A percentile compares a stretch with the other conserved stretches of the same genome.
Evolutionary conservation across 2,113 vertebrate genomes (phyloP).

Genomic region (Onychostruthus taczanowskii): DNA sequence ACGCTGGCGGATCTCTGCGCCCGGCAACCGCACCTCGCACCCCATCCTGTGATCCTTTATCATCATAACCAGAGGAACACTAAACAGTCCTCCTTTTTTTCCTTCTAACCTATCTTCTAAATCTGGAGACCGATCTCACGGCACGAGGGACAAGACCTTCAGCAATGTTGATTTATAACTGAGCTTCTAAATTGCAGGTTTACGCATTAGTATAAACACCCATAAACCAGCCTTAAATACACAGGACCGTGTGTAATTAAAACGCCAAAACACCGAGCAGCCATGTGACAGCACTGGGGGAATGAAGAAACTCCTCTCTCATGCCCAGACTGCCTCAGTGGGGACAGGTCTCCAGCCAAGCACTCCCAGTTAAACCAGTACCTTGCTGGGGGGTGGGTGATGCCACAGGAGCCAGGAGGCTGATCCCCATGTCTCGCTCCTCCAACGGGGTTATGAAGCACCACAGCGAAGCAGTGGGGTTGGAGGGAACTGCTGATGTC

Average conservation of each 20-base stretch:
- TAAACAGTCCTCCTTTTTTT: background rate
- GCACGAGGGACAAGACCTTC: slow-evolving; percentile 50
- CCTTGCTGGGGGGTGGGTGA: background rate
- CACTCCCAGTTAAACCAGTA: background rate
- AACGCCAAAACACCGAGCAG: slow-evolving; percentile 7
- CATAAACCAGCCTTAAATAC: slow-evolving; percentile 52
- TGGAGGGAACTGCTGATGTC: background rate
- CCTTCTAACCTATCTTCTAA: slow-evolving; percentile 27
- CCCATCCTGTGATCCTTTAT: background rate
- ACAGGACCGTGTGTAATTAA: slow-evolving; percentile 1
- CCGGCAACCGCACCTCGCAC: rapidly evolving
- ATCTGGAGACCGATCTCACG: slow-evolving; percentile 47
- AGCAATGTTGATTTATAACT: slow-evolving; percentile 48
- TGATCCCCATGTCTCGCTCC: background rate
- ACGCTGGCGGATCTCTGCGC: rapidly evolving
- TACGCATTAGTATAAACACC: slow-evolving; percentile 59
- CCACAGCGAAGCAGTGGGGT: background rate
- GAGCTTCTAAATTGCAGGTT: slow-evolving; percentile 62
- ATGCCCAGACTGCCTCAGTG: rapidly evolving
- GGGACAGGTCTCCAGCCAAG: background rate
- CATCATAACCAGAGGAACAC: background rate
- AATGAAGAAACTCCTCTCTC: background rate
- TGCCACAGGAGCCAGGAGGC: background rate
- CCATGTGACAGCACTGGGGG: background rate
- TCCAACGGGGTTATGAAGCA: rapidly evolving